phyloP scores from a whole-genome alignment of 2,888 invertebrate genomes.

The Drosophila meridionalis region DNA sequence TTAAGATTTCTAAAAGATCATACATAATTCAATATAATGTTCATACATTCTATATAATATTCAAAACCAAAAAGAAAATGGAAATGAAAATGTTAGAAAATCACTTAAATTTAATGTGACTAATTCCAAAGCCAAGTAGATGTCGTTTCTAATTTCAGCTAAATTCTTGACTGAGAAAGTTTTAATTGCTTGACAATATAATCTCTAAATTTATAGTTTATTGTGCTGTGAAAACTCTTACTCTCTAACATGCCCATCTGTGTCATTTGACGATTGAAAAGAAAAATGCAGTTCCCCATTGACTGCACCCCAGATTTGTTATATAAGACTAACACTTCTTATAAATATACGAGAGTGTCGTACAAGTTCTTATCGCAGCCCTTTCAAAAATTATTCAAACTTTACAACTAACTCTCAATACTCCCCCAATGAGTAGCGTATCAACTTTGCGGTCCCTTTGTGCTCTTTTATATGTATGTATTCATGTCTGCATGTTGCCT shows the following conservation, averaged over 20 bases:
- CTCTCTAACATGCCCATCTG: not conserved
- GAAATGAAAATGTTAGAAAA: not conserved
- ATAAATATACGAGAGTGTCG: slow-evolving; percentile 4
- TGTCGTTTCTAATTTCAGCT: not conserved
- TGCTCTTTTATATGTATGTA: slow-evolving; percentile 26
- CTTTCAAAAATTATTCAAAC: slow-evolving; percentile 34
- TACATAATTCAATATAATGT: not conserved
- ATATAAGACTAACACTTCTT: slow-evolving; percentile 4
- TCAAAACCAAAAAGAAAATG: not conserved
- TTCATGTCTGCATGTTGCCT: slow-evolving; percentile 12
- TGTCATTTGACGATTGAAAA: not conserved
- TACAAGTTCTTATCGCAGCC: slow-evolving; percentile 30
- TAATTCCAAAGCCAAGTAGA: not conserved
- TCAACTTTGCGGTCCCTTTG: slow-evolving; percentile 52
- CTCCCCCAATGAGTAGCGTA: slow-evolving; percentile 42
- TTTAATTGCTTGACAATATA: not conserved
- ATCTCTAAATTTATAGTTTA: slow-evolving; percentile 9
- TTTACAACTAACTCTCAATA: slow-evolving; percentile 43
- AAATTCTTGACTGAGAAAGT: not conserved
- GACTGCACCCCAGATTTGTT: not conserved
- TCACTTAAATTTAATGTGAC: not conserved
- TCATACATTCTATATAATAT: not conserved
- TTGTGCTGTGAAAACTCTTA: not conserved
- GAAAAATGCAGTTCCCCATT: not conserved
- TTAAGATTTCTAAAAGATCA: too few relatives aligned